These are phyloP conservation scores for Brachionus rotundiformis DNA, from an alignment of 1,140 invertebrate species.

Conservation along the genomic window DNA sequence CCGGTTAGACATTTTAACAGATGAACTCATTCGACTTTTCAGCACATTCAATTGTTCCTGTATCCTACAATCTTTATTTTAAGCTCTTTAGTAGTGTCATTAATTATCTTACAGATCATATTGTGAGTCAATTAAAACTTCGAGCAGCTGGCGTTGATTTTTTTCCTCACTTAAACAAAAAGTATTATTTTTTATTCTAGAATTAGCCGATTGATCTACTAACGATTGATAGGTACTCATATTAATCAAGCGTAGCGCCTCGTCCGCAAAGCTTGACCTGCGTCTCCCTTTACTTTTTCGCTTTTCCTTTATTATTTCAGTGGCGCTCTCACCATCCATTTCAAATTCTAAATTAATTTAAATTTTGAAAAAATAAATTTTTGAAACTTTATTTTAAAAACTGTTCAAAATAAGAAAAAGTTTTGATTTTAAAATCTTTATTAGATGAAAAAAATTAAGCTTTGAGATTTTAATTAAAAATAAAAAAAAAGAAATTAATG, in stretches of 20 bases:
- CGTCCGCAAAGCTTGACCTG: conserved; percentile 7
- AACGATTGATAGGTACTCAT: not conserved
- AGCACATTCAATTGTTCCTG: not conserved
- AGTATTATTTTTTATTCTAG: not conserved
- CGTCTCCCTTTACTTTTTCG: conserved; percentile 32
- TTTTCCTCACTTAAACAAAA: not conserved
- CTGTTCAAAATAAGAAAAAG: not conserved
- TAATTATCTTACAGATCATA: conserved; percentile 20
- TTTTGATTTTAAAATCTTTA: conserved; percentile 7
- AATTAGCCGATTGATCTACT: not conserved
- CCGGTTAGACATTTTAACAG: not conserved
- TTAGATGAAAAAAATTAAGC: not conserved
- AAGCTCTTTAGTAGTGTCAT: no score
- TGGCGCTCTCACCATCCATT: not conserved
- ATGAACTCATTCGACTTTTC: not conserved
- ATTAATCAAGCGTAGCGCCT: not conserved
- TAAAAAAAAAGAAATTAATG: conserved; percentile 12
- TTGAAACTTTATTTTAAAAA: not conserved
- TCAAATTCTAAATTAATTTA: not conserved
- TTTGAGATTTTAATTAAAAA: not conserved
- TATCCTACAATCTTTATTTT: no score
- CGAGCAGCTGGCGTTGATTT: not conserved
- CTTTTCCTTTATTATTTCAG: conserved; percentile 1
- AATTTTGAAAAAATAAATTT: conserved; percentile 3
- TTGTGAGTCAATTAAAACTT: conserved; percentile 23